Evolutionary conservation across 1,140 invertebrate genomes (phyloP), one percentile per base, ranked within the genome.

Genomic region (Lysiphlebus fabarum): DNA sequence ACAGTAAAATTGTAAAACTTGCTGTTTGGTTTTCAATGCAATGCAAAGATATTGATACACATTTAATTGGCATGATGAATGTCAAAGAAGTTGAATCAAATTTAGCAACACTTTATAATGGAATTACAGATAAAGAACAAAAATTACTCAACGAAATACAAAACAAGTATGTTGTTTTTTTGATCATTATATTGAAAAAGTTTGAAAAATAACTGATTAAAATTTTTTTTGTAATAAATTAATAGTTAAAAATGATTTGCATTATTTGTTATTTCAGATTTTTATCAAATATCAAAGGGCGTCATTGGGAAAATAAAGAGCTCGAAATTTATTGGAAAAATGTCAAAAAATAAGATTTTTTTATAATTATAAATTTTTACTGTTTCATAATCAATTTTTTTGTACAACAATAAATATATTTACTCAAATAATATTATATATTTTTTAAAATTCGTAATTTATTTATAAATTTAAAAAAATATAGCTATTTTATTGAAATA

Each of bases 51-150:
- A 79, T 85, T 14, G 72, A 82, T 54, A 87, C 86, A 1, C 84
- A 87, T 70, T 69, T 92, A 7, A 81, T 87, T 58, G 90, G 90
- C 34, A 87, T 90, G 77, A 86, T 86, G 71, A 87, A 75, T 62
- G 70, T 73, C 4, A 67, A 82, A 6, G 74, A 89, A 58, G 68
- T 91, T n/a, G 59, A 81, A 4, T 79, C 79, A 17, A 90, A 88
- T 69, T 62, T 91, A 37, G 75, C 84, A 42, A 80, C 86, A 1
- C 62, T 82, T 8, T 72, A 75, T 7, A 74, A 84, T 53, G 87
- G 87, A 1, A 77, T 91, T 26, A 85, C 68, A 5, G 75, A 83
- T 1, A 75, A 83, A 59, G 88, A 91, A 75, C 78, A 82, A 67
- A 65, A 75, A 66, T 65, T 87, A 8, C 71, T 89, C 11, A 62